Base-by-base conservation (phyloP, 2,888 invertebrate genomes). In the Parasteatoda lunata region DNA sequence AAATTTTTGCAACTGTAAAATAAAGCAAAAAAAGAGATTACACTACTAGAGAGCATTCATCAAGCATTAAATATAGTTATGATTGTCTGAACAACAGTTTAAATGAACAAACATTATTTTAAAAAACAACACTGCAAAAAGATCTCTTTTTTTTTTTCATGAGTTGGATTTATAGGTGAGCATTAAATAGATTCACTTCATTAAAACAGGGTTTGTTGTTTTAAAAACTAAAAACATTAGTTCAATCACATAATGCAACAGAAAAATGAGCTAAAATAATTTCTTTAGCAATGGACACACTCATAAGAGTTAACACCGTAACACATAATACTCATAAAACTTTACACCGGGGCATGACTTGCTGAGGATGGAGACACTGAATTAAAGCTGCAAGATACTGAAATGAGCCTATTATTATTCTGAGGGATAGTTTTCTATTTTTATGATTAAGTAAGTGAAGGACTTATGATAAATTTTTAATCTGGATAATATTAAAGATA, bases 341-440 rank as follows among this genome's bases (percentile, higher is more conserved):
- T 80, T 85, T 85, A 80, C 79, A 79, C 70, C 79, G 68, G 85
- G 85, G 85, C 85, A 80, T 76, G 69, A 65, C 79, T 85, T 85
- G 85, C 85, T 85, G 85, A 85, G 84, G 85, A 47, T 59, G 52
- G 49, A 80, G 66, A 76, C 52, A 76, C 71, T 80, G 49, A 76
- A 80, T 78, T 9, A 59, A 11, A 15, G 76, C 76, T 76, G 71
- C 76, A 80, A 30, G 83, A 75, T 51, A 75, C 64, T 11, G 11
- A 47, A 9, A 59, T 7, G 59, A 59, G 59, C 59, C 9, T 13
- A 59, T 4, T 59, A 9, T 59, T 59, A 59, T 59, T 59, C 4
- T 7, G 30, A 30, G 30, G 2, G 30, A 30, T 30, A 30, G 2
- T 30, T 30, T 30, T 30, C 30, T 2, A 30, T 30, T 30, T 30